These are phyloP conservation scores for Nineta flava DNA, from an alignment of 2,888 invertebrate genomes.

Conservation along the genomic window DNA sequence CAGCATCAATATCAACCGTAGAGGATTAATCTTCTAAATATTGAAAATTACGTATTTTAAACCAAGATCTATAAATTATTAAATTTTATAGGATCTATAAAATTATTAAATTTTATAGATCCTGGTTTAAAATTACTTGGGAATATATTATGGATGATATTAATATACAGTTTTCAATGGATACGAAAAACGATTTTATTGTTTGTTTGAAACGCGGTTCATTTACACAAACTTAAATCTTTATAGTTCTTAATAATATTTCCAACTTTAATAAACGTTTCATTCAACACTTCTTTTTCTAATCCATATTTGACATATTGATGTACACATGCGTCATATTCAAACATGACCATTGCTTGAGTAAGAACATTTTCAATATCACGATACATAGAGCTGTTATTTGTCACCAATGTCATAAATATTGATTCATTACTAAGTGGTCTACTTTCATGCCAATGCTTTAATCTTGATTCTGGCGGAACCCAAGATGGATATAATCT, in stretches of 20 bases:
- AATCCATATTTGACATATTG: constrained; percentile 32
- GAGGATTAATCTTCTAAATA: too few relatives aligned
- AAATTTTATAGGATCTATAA: too few relatives aligned
- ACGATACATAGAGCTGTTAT: constrained; percentile 26
- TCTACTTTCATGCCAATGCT: constrained; percentile 25
- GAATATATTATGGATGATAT: too few relatives aligned
- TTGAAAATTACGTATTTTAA: too few relatives aligned
- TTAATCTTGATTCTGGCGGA: constrained; percentile 20
- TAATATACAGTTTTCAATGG: too few relatives aligned
- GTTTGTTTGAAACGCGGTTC: too few relatives aligned
- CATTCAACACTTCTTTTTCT: constrained; percentile 29
- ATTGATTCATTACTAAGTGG: constrained; percentile 26
- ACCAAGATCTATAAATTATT: too few relatives aligned
- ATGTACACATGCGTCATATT: constrained; percentile 32
- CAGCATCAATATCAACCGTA: too few relatives aligned
- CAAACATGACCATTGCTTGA: constrained; percentile 32
- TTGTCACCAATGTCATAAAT: constrained; percentile 28
- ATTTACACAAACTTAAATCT: constrained; percentile 15
- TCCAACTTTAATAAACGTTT: constrained; percentile 32
- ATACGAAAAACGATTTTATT: too few relatives aligned
- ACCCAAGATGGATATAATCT: constrained; percentile 27
- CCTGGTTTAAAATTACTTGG: too few relatives aligned
- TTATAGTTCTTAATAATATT: constrained; percentile 29
- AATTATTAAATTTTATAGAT: too few relatives aligned
- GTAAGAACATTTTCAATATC: constrained; percentile 25